phyloP scores from a whole-genome alignment of 2,797 vertebrate genomes.

The Crypturellus tataupa region DNA sequence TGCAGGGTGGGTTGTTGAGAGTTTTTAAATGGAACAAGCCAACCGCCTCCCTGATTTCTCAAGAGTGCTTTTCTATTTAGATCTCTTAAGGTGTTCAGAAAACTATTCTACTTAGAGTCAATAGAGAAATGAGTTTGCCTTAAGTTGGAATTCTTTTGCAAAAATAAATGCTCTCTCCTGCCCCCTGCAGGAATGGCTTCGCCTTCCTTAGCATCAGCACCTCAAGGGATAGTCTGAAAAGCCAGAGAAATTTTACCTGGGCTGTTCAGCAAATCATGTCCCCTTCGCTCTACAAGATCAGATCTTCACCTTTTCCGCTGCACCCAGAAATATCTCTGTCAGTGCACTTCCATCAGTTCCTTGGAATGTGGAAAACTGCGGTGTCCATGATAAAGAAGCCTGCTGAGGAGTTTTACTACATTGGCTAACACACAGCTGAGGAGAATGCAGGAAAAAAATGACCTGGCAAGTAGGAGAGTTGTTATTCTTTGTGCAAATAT shows the following conservation, averaged over 20 bases:
- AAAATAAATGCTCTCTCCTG: not conserved
- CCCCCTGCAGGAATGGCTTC: not conserved
- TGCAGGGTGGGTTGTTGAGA: not conserved
- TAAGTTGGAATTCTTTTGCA: not conserved
- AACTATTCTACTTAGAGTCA: not conserved
- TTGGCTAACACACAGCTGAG: not conserved
- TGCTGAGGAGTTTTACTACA: not conserved
- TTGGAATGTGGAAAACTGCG: not conserved
- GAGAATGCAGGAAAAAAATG: not conserved
- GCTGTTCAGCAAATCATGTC: not conserved
- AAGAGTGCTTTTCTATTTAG: not conserved
- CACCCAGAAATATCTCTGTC: not conserved
- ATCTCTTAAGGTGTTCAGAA: not conserved
- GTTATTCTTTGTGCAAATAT: not conserved
- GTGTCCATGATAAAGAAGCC: not conserved
- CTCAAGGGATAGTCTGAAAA: not conserved
- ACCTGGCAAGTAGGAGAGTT: not conserved
- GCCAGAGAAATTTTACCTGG: not conserved
- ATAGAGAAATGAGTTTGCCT: not conserved
- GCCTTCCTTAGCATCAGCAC: not conserved
- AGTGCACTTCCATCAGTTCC: not conserved
- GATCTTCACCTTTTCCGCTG: not conserved
- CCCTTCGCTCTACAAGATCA: not conserved
- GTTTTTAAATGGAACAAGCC: slow-evolving; percentile 8
- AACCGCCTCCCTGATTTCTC: slow-evolving; percentile 8